These are phyloP conservation scores for Tenthredo amoena DNA, from an alignment of 2,888 invertebrate genomes.

Conservation along the genomic window DNA sequence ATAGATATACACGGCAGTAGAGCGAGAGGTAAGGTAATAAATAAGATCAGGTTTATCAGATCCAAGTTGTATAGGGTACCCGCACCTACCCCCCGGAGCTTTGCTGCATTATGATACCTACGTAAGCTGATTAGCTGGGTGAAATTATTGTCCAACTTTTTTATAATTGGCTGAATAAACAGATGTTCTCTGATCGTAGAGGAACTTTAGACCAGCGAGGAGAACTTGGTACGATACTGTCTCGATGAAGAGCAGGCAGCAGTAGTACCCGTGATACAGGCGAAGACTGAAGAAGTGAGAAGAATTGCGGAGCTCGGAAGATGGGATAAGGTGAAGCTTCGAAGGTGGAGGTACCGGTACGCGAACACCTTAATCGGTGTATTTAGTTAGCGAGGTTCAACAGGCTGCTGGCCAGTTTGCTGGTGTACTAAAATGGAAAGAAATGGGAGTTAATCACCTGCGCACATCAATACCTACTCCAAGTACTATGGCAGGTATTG, in stretches of 20 bases:
- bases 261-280: background rate
- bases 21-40: slow-evolving; percentile 66
- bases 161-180: slow-evolving; percentile 71
- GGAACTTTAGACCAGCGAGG: background rate
- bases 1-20: background rate
- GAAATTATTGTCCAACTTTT: slow-evolving; percentile 75
- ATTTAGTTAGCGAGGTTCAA: slow-evolving; percentile 26
- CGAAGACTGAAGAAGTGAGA: background rate
- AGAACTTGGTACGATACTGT: background rate
- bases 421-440: slow-evolving; percentile 57
- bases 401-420: slow-evolving; percentile 6
- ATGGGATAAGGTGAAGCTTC: background rate
- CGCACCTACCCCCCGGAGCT: slow-evolving; percentile 65
- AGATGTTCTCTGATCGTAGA: slow-evolving; percentile 27
- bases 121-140: slow-evolving; percentile 76
- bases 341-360: slow-evolving; percentile 31
- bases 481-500: slow-evolving; percentile 70
- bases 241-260: background rate
- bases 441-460: slow-evolving; percentile 72
- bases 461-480: slow-evolving; percentile 67
- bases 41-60: slow-evolving; percentile 75
- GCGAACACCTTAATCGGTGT: slow-evolving; percentile 48
- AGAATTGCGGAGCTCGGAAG: background rate
- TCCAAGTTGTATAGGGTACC: slow-evolving; percentile 68
- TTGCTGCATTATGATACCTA: slow-evolving; percentile 67